phyloP scores from a whole-genome alignment of 2,797 vertebrate species.

The Merluccius polli region DNA sequence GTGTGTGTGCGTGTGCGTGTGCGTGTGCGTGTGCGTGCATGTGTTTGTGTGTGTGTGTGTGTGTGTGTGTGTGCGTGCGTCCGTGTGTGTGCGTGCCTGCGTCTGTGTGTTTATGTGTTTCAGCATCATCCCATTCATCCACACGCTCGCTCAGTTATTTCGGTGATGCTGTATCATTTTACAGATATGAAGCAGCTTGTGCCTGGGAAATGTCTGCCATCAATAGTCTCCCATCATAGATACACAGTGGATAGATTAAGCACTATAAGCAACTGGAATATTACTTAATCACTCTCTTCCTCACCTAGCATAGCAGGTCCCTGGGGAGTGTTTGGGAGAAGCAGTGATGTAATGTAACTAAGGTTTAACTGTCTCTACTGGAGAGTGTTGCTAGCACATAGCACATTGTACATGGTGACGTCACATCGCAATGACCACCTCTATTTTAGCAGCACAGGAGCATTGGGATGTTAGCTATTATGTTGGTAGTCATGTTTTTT shows the following conservation, averaged over 20 bases:
- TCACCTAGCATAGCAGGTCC: not conserved
- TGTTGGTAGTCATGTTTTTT: too few relatives aligned
- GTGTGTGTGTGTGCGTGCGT: too few relatives aligned
- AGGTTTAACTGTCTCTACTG: too few relatives aligned
- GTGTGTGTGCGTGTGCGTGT: not conserved
- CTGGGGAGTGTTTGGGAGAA: not conserved
- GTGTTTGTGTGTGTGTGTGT: not conserved
- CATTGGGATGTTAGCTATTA: too few relatives aligned
- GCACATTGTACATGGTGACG: too few relatives aligned
- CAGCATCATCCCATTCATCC: not conserved
- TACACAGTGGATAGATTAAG: not conserved
- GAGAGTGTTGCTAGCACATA: too few relatives aligned
- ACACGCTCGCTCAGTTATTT: not conserved
- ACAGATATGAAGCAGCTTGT: not conserved
- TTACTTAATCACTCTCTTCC: not conserved
- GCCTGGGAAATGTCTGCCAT: not conserved
- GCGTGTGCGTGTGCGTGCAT: not conserved
- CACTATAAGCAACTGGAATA: not conserved
- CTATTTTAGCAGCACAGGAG: too few relatives aligned
- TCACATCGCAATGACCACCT: too few relatives aligned
- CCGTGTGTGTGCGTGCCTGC: not conserved
- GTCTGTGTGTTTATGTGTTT: not conserved
- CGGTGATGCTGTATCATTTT: not conserved
- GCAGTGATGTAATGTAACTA: not conserved
- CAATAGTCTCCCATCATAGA: not conserved